phyloP scores from a whole-genome alignment of 2,797 vertebrate species.

The Arvicola amphibius region DNA sequence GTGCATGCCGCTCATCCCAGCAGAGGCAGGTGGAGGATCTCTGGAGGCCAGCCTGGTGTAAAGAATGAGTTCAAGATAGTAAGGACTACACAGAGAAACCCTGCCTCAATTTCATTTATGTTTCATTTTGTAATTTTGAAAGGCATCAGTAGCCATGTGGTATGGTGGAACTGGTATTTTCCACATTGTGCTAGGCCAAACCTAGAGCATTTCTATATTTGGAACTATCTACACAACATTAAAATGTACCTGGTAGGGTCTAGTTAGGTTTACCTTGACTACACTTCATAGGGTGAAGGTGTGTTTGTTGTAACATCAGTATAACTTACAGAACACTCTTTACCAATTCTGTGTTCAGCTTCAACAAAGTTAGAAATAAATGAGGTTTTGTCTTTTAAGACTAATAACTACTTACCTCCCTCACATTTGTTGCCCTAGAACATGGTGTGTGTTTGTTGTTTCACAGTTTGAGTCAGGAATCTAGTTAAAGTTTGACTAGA shows the following conservation, averaged over 20 bases:
- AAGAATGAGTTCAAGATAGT: background rate
- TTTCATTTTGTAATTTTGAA: background rate
- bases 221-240: constrained; percentile 18
- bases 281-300: background rate
- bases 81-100: background rate
- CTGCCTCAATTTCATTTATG: background rate
- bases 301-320: constrained; percentile 15
- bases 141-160: background rate
- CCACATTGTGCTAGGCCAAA: background rate
- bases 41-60: background rate
- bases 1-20: background rate
- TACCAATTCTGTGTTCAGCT: constrained; percentile 18
- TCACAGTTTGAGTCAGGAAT: background rate
- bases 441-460: background rate
- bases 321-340: background rate
- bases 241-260: background rate
- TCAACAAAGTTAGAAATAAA: constrained; percentile 13
- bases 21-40: background rate
- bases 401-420: constrained; percentile 37
- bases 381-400: constrained; percentile 42
- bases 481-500: background rate
- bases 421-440: background rate
- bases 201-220: constrained; percentile 3
- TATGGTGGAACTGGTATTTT: constrained; percentile 16
- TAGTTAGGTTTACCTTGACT: constrained; percentile 27